phyloP scores from a whole-genome alignment of 2,888 invertebrate species.

The Papilio demoleus region DNA sequence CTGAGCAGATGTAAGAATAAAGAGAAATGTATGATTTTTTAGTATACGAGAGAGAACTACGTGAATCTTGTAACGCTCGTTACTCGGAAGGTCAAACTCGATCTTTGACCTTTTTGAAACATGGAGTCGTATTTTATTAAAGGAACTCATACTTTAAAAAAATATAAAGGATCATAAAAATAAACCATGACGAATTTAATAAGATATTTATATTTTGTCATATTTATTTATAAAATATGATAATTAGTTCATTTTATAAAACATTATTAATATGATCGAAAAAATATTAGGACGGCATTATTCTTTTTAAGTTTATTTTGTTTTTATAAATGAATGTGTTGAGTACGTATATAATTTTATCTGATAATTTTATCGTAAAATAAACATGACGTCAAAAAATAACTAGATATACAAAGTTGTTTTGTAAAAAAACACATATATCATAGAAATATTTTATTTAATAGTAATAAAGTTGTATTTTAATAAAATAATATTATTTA shows the following conservation, averaged over 20 bases:
- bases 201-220: conserved; percentile 10
- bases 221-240: conserved; percentile 8
- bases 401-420: conserved; percentile 41
- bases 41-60: not conserved
- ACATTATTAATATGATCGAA: not conserved
- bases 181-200: not conserved
- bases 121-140: conserved; percentile 1
- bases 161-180: conserved; percentile 1
- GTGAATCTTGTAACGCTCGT: not conserved
- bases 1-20: not conserved
- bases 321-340: conserved; percentile 42
- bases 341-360: conserved; percentile 52
- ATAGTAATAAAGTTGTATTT: too few relatives aligned
- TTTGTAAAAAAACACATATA: conserved; percentile 23
- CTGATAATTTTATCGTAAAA: conserved; percentile 61
- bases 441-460: conserved; percentile 23
- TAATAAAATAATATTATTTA: too few relatives aligned
- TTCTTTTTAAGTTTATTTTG: conserved; percentile 37
- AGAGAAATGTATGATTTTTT: not conserved
- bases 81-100: conserved; percentile 7
- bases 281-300: conserved; percentile 10
- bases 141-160: not conserved
- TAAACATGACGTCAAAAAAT: conserved; percentile 54
- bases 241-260: conserved; percentile 2
- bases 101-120: conserved; percentile 1